Evolutionary conservation across 2,797 vertebrate genomes (phyloP), one percentile per base, ranked within the genome.

Genomic region (Microctenopoma stevenorrisi): DNA sequence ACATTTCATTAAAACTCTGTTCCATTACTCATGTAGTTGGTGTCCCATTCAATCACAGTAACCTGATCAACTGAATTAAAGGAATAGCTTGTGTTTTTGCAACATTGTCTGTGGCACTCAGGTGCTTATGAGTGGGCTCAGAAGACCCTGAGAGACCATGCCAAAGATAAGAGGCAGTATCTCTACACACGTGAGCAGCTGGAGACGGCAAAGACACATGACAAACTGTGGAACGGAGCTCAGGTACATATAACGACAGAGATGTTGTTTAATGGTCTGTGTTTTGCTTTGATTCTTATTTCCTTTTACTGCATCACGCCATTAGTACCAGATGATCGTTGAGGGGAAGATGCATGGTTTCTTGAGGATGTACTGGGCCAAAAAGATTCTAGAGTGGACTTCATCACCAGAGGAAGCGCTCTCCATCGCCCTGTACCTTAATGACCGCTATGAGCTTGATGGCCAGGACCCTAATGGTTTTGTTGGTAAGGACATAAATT

Each of bases 361-460:
- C 86, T 26, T 98, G 68, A 88, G 96, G 54, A 97, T 98, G 96
- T 97, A 97, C 88, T 97, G 96, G 96, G 96, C 96, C 76, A 98
- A 98, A 85, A 98, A 97, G 90, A 97, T 97, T 67, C 90, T 97
- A 74, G 96, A 97, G 89, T 97, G 96, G 96, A 97, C 96, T 0
- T 66, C 2, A 1, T 96, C 95, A 0, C 96, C 96, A 0, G 95
- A 96, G 67, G 95, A 96, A 74, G 96, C 96, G 1, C 92, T 97
- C 22, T 90, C 83, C 8, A 94, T 94, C 11, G 92, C 95, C 47
- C 92, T 97, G 48, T 96, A 96, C 86, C 90, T 97, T 11, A 98
- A 97, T 0, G 96, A 97, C 57, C 95, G 94, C 69, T 97, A 95
- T 0, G 83, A 94, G 82, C 88, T 98, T 76, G 96, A 97, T 0